These are phyloP conservation scores for Laodelphax striatellus DNA, from an alignment of 1,140 invertebrate genomes.

Conservation along the genomic window DNA sequence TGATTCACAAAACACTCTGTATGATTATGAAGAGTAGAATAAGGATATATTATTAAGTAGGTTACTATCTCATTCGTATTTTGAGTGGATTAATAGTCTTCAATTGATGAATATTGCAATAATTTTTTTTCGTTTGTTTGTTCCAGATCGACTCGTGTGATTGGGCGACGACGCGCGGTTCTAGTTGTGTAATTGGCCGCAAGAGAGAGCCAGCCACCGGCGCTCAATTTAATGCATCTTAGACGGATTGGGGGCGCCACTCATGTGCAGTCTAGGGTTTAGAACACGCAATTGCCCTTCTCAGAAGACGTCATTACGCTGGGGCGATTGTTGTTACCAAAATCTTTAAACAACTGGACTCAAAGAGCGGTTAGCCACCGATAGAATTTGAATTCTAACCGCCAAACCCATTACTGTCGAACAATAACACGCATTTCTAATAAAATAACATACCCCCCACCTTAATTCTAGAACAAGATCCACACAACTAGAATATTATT, in stretches of 20 bases:
- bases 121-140: no score
- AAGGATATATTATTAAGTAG: no score
- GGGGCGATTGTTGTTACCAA: conserved; percentile 73
- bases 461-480: background rate
- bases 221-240: conserved; percentile 1
- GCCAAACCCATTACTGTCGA: background rate
- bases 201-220: background rate
- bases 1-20: no score
- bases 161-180: no score
- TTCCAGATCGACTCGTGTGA: no score
- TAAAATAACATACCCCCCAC: conserved; percentile 1
- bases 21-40: no score
- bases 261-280: conserved; percentile 88
- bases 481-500: background rate
- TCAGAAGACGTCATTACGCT: conserved; percentile 86
- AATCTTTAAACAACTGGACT: no score
- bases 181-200: background rate
- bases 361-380: no score
- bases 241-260: conserved; percentile 23
- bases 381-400: background rate
- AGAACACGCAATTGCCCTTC: conserved; percentile 89
- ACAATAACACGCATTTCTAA: background rate
- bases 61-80: no score
- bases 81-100: no score
- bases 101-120: no score